Evolutionary conservation across 2,888 invertebrate species (phyloP), one percentile per base, ranked within the genome.

Genomic region (Stratiomys singularior): DNA sequence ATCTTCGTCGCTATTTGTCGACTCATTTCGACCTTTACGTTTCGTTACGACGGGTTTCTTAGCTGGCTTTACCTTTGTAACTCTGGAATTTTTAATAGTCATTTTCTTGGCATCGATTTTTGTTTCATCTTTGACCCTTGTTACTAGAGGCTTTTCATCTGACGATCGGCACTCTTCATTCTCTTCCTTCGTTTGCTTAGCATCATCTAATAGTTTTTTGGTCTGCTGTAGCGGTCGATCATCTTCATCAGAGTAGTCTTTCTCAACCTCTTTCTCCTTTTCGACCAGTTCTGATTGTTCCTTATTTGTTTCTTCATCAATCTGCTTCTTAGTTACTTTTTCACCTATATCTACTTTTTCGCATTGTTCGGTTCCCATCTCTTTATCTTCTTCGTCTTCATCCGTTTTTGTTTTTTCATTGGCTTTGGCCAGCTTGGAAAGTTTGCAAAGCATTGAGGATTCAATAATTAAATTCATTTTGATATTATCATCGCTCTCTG

Each of bases 401-500:
- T 67, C 44, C 30, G 27, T 37, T 18, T 74, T 74, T 1, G 46
- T 37, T 9, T 23, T 37, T 13, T 74, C 74, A 11, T 58, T 30
- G 13, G 44, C 30, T n/a, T 74, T 74, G 15, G 58, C 74, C 23
- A 74, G 60, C 37, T 67, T 66, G 15, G 60, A 63, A 56, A 67
- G 46, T 71, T 77, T 77, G 9, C 66, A 66, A 7, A 77, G 37
- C 66, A 80, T 23, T 11, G 77, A 64, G 7, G 69, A 60, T 27
- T 77, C 76, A 1, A 84, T 82, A 0, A 87, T 85, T 78, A 87
- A 80, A 71, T 86, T 86, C 86, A 87, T 87, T 81, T 86, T 86
- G 15, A 87, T 86, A 4, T 86, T 86, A 21, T 86, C 86, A 66
- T 87, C 86, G 77, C 86, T 86, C 72, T 87, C 87, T 0, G 87